A percentile compares a stretch with the other conserved stretches of the same genome.
Conservation (phyloP, 1,140 invertebrate genomes). For the Drosophila chauvacae region DNA sequence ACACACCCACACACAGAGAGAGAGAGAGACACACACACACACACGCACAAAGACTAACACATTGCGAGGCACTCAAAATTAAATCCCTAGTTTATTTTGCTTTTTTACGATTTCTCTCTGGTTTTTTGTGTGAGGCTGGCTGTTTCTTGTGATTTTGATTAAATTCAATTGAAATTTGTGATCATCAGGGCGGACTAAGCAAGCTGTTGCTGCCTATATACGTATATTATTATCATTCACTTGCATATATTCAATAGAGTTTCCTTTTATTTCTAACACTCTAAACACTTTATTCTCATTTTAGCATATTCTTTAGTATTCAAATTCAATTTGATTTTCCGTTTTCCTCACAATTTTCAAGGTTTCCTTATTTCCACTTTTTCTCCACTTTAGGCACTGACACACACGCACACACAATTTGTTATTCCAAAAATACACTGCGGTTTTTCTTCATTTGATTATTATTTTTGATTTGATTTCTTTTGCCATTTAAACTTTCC, state of each 20-base stretch:
- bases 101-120: constrained; percentile 44
- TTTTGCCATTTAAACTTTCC: constrained; percentile 52
- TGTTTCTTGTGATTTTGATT: constrained; percentile 79
- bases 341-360: constrained; percentile 32
- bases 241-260: constrained; percentile 5
- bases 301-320: not conserved
- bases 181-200: constrained; percentile 59
- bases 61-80: constrained; percentile 64
- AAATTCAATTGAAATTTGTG: constrained; percentile 84
- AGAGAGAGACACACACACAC: not conserved
- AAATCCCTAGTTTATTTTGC: constrained; percentile 60
- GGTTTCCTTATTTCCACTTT: constrained; percentile 25
- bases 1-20: constrained; percentile 18
- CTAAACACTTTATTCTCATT: constrained; percentile 5
- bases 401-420: constrained; percentile 8
- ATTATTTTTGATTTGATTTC: not conserved
- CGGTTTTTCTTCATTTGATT: constrained; percentile 6
- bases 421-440: constrained; percentile 5
- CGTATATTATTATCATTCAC: constrained; percentile 17
- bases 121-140: constrained; percentile 44
- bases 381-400: constrained; percentile 21
- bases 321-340: constrained; percentile 18
- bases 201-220: constrained; percentile 23
- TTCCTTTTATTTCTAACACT: constrained; percentile 7
- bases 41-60: constrained; percentile 27